phyloP scores from a whole-genome alignment of 1,140 invertebrate genomes.

The Zaprionus ghesquierei region DNA sequence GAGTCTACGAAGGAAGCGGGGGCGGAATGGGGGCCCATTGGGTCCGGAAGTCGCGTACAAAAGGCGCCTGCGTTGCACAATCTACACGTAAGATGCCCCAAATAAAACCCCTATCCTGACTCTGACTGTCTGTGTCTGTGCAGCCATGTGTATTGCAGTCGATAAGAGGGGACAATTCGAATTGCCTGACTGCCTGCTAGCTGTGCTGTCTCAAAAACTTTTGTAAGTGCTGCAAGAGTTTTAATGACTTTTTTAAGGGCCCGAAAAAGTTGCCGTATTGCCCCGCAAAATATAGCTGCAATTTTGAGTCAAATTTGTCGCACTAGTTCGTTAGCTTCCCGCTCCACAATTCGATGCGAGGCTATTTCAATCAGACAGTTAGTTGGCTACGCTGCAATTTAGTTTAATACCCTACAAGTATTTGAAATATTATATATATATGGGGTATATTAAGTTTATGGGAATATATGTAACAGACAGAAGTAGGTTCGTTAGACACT shows the following conservation, averaged over 20 bases:
- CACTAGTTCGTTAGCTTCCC: neutral
- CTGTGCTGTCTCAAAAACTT: constrained; percentile 6
- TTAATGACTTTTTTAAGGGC: constrained; percentile 30
- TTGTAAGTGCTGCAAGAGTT: constrained; percentile 26
- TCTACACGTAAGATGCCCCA: constrained; percentile 12
- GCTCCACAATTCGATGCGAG: constrained; percentile 87
- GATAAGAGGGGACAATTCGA: constrained; percentile 37
- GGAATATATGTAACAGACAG: too few species aligned
- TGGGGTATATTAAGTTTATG: too few species aligned
- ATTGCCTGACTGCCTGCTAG: constrained; percentile 11
- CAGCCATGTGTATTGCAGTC: constrained; percentile 54
- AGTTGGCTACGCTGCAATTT: neutral
- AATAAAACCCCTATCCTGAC: neutral
- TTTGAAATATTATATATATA: too few species aligned
- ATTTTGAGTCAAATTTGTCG: constrained; percentile 13
- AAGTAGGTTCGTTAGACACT: too few species aligned
- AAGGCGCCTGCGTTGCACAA: constrained; percentile 43
- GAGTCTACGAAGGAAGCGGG: too few species aligned
- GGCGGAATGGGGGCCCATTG: too few species aligned
- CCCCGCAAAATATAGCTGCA: neutral
- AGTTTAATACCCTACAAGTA: too few species aligned
- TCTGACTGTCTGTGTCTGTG: constrained; percentile 22
- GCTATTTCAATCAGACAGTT: constrained; percentile 85
- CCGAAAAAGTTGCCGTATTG: constrained; percentile 32
- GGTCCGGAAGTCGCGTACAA: constrained; percentile 62